phyloP scores from a whole-genome alignment of 2,113 vertebrate genomes.

The Carettochelys insculpta region DNA sequence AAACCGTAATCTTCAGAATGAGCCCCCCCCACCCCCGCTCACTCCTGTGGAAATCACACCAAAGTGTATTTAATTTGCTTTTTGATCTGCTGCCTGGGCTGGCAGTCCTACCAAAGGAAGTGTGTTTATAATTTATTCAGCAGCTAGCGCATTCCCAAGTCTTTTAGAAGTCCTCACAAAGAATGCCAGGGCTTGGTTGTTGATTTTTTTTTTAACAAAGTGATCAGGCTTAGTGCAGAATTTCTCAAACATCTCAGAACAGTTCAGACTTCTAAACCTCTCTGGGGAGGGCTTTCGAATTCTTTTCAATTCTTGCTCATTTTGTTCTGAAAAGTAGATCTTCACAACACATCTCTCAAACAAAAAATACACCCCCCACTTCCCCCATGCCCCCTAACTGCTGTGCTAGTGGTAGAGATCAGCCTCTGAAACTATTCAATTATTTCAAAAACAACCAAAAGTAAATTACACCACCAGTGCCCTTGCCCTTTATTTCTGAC shows the following conservation, averaged over 20 bases:
- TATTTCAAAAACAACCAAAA: background rate
- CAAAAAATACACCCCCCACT: background rate
- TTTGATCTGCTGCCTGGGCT: constrained; percentile 44
- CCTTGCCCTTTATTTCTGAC: background rate
- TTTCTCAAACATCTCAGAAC: constrained; percentile 29
- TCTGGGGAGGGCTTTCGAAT: background rate
- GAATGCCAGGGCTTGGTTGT: background rate
- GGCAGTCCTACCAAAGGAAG: constrained; percentile 7
- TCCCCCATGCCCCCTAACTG: too few relatives aligned
- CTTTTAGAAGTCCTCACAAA: constrained; percentile 66
- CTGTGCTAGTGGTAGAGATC: background rate
- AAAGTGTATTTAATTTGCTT: constrained; percentile 48
- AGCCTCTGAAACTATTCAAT: background rate
- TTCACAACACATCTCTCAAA: constrained; percentile 27
- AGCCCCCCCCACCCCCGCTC: constrained; percentile 22
- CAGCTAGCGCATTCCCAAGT: constrained; percentile 54
- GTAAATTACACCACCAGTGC: constrained; percentile 8
- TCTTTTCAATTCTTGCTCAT: background rate
- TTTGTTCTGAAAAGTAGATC: constrained; percentile 23
- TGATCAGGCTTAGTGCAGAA: background rate
- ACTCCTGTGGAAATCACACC: constrained; percentile 21
- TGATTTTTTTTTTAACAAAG: constrained; percentile 41
- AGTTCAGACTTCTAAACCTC: constrained; percentile 17
- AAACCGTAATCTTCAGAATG: background rate
- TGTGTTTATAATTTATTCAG: constrained; percentile 69